A percentile compares a stretch with the other conserved stretches of the same genome.
Conservation (phyloP, 1,140 invertebrate genomes). For the Physella acuta region DNA sequence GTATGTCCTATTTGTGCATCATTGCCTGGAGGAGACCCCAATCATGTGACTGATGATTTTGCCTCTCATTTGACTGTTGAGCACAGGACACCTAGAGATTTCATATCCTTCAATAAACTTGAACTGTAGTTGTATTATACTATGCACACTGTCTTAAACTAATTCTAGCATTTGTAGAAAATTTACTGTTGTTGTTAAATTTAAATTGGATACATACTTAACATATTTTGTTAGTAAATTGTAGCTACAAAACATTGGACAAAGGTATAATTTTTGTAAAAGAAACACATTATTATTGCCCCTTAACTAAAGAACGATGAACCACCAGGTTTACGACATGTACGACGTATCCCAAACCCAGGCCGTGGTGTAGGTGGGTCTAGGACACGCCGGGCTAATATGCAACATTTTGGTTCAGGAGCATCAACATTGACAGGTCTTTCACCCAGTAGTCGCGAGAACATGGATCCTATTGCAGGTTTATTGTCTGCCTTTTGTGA, state of each 20-base stretch:
- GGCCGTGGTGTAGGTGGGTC: slow-evolving; percentile 74
- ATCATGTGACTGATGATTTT: slow-evolving; percentile 96
- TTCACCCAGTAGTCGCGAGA: slow-evolving; percentile 78
- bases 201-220: too few species aligned
- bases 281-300: background rate
- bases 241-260: too few species aligned
- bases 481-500: too few species aligned
- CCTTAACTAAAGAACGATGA: slow-evolving; percentile 69
- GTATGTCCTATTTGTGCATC: slow-evolving; percentile 96
- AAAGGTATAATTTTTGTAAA: too few species aligned
- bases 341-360: slow-evolving; percentile 82
- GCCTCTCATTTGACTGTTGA: slow-evolving; percentile 92
- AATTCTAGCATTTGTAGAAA: too few species aligned
- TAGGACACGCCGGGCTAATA: slow-evolving; percentile 77
- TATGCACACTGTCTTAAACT: too few species aligned
- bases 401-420: slow-evolving; percentile 76
- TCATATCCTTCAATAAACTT: slow-evolving; percentile 54
- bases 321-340: slow-evolving; percentile 77
- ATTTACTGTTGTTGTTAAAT: too few species aligned
- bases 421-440: slow-evolving; percentile 70
- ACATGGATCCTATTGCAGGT: slow-evolving; percentile 85
- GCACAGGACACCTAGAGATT: slow-evolving; percentile 67
- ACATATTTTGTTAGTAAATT: too few species aligned
- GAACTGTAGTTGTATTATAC: background rate
- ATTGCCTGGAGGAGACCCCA: slow-evolving; percentile 92